These are phyloP conservation scores for Steinernema hermaphroditum DNA, from an alignment of 2,888 invertebrate genomes.

Conservation along the genomic window DNA sequence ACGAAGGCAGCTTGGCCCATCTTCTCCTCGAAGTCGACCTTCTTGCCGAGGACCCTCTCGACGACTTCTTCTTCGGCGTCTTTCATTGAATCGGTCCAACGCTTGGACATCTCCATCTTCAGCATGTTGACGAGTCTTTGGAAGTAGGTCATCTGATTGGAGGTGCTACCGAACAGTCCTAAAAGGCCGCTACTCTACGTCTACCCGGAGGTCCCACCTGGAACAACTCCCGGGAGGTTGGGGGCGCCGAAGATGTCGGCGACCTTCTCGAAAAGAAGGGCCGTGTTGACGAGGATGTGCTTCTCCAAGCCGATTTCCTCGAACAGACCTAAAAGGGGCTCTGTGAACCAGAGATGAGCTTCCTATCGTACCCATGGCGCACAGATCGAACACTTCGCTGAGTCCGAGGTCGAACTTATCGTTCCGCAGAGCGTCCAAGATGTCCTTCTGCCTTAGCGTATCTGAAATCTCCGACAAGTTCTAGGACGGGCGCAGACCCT, in stretches of 20 bases:
- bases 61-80: not conserved
- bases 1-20: not conserved
- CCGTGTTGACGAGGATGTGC: not conserved
- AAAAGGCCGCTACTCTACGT: not conserved
- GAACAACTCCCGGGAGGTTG: not conserved
- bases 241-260: not conserved
- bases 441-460: constrained; percentile 27
- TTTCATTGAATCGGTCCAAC: not conserved
- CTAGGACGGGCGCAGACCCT: too few relatives aligned
- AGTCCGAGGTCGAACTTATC: constrained; percentile 11
- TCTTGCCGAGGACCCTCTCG: not conserved
- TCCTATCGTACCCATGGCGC: not conserved
- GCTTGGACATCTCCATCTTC: not conserved
- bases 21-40: not conserved
- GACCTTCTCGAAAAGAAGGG: not conserved
- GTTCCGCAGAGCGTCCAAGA: too few relatives aligned
- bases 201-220: not conserved
- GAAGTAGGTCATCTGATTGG: not conserved
- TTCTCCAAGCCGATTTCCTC: not conserved
- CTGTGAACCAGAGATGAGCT: too few relatives aligned
- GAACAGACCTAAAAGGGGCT: not conserved
- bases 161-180: not conserved
- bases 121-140: not conserved
- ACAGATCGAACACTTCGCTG: constrained; percentile 30
- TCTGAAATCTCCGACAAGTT: not conserved